Percentiles rank a stretch among this genome's conserved stretches.
phyloP scores from a whole-genome alignment of 2,113 vertebrate genomes.

The Callorhinus ursinus region DNA sequence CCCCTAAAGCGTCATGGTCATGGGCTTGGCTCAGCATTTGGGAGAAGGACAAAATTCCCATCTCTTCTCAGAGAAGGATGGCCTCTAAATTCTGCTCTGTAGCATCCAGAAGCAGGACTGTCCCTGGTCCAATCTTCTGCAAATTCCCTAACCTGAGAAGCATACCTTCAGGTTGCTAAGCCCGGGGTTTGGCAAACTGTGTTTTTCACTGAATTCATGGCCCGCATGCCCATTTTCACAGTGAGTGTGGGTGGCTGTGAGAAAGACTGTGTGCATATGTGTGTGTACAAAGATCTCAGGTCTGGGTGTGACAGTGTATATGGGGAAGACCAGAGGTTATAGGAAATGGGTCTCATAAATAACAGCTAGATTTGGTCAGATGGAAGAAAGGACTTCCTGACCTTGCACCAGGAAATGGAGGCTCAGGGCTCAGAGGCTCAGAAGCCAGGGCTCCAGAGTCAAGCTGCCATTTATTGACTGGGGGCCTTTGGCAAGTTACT shows the following conservation, averaged over 20 bases:
- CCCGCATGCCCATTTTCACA: not conserved
- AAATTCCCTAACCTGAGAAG: not conserved
- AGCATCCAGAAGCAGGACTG: not conserved
- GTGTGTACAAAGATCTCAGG: not conserved
- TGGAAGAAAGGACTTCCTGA: conserved; percentile 24
- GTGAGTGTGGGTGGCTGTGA: not conserved
- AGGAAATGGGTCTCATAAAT: conserved; percentile 1
- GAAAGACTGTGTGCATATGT: not conserved
- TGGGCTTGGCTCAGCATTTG: not conserved
- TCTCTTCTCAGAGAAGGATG: not conserved
- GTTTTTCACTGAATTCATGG: not conserved
- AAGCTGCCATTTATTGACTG: not conserved
- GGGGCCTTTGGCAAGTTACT: not conserved
- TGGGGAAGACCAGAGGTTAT: not conserved
- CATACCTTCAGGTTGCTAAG: not conserved
- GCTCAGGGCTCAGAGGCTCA: too few relatives aligned
- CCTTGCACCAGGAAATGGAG: not conserved
- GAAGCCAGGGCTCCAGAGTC: not conserved
- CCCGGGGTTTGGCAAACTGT: not conserved
- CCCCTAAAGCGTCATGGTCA: not conserved
- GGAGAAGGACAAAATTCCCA: not conserved
- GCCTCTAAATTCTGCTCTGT: not conserved
- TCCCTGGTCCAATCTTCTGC: not conserved
- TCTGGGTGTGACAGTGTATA: not conserved
- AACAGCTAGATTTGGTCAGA: not conserved